Conservation (phyloP, 2,888 invertebrate genomes). For the Lycaena phlaeas region DNA sequence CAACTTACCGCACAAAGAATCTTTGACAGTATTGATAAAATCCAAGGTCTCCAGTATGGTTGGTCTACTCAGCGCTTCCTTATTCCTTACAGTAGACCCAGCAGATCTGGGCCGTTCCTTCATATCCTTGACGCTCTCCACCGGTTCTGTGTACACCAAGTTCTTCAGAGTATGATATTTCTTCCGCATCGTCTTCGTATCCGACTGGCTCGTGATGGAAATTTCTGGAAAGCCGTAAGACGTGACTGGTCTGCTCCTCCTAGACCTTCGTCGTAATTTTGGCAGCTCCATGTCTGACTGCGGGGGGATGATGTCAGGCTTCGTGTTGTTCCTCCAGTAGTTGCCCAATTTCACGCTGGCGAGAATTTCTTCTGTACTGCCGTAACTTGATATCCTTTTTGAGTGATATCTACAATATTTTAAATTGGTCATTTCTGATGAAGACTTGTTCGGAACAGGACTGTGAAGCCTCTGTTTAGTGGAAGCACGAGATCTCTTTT, state of each 20-base stretch:
- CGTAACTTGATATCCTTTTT: conserved; percentile 27
- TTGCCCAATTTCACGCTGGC: conserved; percentile 50
- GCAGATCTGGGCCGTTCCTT: conserved; percentile 54
- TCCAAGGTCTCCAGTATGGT: conserved; percentile 60
- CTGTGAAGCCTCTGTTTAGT: too few species aligned
- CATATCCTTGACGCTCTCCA: conserved; percentile 52
- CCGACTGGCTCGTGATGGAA: conserved; percentile 48
- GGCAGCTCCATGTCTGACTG: conserved; percentile 36
- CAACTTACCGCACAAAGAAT: conserved; percentile 55
- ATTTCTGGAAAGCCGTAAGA: conserved; percentile 60
- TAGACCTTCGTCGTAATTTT: conserved; percentile 37
- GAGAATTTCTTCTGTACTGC: conserved; percentile 53
- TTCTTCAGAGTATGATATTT: conserved; percentile 46
- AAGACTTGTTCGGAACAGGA: too few species aligned
- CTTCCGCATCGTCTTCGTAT: conserved; percentile 36
- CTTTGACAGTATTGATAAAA: conserved; percentile 59
- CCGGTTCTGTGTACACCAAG: conserved; percentile 56
- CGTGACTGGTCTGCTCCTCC: conserved; percentile 41
- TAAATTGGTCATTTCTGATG: too few species aligned
- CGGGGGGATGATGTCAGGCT: conserved; percentile 58
- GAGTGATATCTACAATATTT: background rate
- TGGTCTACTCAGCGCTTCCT: conserved; percentile 51
- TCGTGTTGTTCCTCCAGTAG: conserved; percentile 54
- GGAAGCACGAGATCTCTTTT: too few species aligned
- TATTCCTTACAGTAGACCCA: conserved; percentile 54